Evolutionary conservation across 2,113 vertebrate species (phyloP).

Genomic region (Perca flavescens): DNA sequence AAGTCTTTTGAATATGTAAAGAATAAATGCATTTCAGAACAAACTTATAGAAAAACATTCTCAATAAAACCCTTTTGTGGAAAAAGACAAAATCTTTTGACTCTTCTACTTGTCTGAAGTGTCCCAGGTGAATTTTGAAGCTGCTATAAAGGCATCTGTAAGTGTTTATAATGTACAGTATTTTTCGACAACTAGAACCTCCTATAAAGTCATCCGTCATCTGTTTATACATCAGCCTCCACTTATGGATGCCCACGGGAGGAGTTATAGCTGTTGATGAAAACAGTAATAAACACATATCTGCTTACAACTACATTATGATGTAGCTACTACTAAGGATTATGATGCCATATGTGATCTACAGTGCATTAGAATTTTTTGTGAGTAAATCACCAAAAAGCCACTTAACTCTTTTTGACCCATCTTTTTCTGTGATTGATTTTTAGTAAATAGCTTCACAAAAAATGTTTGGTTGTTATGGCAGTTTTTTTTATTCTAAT

Average conservation of each 20-base stretch:
- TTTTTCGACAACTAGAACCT: no score
- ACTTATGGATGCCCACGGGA: not conserved
- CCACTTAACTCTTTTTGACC: no score
- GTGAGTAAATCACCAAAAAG: not conserved
- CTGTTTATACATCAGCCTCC: not conserved
- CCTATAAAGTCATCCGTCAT: not conserved
- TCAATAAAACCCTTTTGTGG: constrained; percentile 70
- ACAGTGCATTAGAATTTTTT: not conserved
- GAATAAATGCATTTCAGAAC: constrained; percentile 75
- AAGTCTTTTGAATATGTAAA: constrained; percentile 75
- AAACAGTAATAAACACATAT: not conserved
- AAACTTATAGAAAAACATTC: constrained; percentile 71
- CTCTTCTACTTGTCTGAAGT: not conserved
- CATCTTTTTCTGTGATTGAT: not conserved
- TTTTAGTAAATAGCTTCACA: not conserved
- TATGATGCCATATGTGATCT: not conserved
- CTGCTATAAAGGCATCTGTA: not conserved
- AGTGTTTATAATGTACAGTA: no score
- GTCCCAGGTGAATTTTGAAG: not conserved
- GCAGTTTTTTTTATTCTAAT: not conserved
- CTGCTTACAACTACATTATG: not conserved
- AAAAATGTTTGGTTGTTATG: not conserved
- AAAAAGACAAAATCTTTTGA: constrained; percentile 12
- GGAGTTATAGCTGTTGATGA: not conserved
- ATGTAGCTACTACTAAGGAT: not conserved